Base-by-base conservation (phyloP, 2,888 invertebrate species). In the Idaea dimidiata region DNA sequence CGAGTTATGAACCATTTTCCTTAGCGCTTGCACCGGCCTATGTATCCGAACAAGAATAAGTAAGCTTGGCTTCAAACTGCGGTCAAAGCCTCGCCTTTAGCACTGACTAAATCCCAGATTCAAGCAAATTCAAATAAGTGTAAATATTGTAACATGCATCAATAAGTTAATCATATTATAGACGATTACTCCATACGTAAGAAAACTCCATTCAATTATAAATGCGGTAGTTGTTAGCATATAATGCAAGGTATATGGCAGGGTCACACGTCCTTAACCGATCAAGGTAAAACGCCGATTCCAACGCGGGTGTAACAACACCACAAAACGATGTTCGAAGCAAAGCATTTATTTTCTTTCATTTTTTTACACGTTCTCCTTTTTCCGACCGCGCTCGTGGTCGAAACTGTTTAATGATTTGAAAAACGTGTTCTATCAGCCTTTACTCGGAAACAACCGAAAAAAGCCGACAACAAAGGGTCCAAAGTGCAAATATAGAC, bases 401-500 rank as follows among this genome's bases (percentile, higher is more conserved):
- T 87, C 88, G 86, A 89, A 91, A 91, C 92, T 89, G 92, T 91
- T 92, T 92, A 92, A 92, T 91, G 92, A 92, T 92, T 92, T 91
- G 92, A 91, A 92, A 91, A 92, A 92, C 92, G 92, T 92, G 92
- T 92, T 92, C 91, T 92, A 92, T 92, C 92, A 91, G 91, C 88
- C 86, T 91, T 88, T 89, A 86, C 86, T 83, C 87, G 88, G 91
- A 86, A 89, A 89, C 91, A 89, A 89, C 88, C 89, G 90, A 89
- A 91, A 91, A 92, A 91, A 89, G 85, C 86, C 86, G 84, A 86
- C 89, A 89, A 87, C 88, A 88, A 88, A 89, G 90, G 91, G 89
- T 90, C 86, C 85, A 79, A 78, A 85, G 84, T 83, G 90, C 89
- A 91, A 91, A 91, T 91, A 91, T 90, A 90, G 84, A 90, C 89